Percentiles rank a stretch among this genome's conserved stretches.
These are phyloP conservation scores for Neostethus bicornis DNA, from an alignment of 2,797 vertebrate genomes.

Conservation along the genomic window DNA sequence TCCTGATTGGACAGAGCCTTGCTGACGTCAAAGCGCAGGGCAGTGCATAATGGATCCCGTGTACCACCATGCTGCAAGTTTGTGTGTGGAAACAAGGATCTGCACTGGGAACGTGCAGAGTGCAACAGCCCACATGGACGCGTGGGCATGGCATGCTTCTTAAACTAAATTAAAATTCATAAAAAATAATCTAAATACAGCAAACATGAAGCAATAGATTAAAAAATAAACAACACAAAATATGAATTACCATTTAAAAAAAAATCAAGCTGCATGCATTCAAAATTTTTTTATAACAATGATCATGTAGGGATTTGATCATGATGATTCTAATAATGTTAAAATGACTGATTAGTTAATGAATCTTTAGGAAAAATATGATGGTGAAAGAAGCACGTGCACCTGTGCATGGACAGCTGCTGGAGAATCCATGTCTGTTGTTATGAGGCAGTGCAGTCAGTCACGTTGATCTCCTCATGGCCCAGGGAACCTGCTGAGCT, in stretches of 20 bases:
- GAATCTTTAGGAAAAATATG: background rate
- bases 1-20: slow-evolving; percentile 49
- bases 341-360: background rate
- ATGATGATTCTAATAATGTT: background rate
- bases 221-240: no score
- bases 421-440: slow-evolving; percentile 31
- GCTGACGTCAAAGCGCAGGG: slow-evolving; percentile 60
- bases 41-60: slow-evolving; percentile 69
- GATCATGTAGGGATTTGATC: no score
- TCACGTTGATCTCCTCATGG: slow-evolving; percentile 83
- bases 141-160: background rate
- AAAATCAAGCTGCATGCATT: no score
- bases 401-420: slow-evolving; percentile 35
- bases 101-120: slow-evolving; percentile 42
- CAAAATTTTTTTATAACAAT: no score
- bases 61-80: slow-evolving; percentile 78
- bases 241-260: no score
- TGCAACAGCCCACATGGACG: slow-evolving; percentile 16
- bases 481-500: slow-evolving; percentile 40
- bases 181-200: no score
- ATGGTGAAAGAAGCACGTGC: slow-evolving; percentile 48
- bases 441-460: slow-evolving; percentile 55
- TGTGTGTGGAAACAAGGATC: slow-evolving; percentile 69
- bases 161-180: background rate
- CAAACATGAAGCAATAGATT: no score